Evolutionary conservation across 2,113 vertebrate species (phyloP).

Genomic region (Bufo gargarizans): DNA sequence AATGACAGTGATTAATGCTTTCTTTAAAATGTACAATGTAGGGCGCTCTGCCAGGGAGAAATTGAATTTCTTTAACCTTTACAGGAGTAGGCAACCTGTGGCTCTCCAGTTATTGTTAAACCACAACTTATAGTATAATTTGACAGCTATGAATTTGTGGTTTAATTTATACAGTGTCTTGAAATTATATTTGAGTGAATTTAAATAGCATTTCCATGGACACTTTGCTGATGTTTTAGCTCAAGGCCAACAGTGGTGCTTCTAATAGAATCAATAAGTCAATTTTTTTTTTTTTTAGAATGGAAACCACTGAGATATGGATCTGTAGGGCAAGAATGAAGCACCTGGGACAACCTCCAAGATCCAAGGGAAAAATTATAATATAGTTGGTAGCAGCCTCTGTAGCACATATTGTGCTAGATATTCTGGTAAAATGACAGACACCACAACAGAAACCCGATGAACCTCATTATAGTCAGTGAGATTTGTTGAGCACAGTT

Average conservation of each 20-base stretch:
- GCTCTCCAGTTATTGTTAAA: constrained; percentile 20
- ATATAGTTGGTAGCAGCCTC: no score
- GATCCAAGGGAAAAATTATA: no score
- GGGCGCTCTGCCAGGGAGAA: constrained; percentile 36
- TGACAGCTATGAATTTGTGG: constrained; percentile 19
- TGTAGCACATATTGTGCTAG: no score
- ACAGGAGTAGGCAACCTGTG: constrained; percentile 29
- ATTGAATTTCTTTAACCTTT: constrained; percentile 46
- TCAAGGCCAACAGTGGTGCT: neutral
- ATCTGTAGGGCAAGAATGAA: neutral
- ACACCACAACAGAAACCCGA: no score
- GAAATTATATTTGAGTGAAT: neutral
- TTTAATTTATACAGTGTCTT: neutral
- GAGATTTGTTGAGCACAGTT: no score
- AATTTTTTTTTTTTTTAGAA: neutral
- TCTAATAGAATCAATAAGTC: neutral
- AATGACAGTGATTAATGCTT: constrained; percentile 48
- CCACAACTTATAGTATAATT: neutral
- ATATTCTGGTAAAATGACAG: no score
- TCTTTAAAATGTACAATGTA: constrained; percentile 23
- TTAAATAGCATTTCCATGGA: neutral
- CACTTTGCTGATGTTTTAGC: neutral
- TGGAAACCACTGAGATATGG: neutral
- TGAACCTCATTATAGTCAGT: no score
- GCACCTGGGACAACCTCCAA: no score